phyloP scores from a whole-genome alignment of 2,797 vertebrate species.

The Macrochelys suwanniensis region DNA sequence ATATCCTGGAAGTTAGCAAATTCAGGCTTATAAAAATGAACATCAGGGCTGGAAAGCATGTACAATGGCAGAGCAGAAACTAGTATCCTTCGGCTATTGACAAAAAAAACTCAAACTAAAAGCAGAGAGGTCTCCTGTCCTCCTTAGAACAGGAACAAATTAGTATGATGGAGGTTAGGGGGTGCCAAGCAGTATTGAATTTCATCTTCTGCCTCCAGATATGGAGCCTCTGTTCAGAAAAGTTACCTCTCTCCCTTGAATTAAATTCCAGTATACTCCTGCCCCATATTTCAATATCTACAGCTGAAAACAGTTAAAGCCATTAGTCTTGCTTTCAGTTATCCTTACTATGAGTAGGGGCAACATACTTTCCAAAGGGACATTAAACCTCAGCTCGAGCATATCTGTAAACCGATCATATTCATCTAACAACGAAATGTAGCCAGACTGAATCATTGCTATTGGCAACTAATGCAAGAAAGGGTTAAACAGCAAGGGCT shows the following conservation, averaged over 20 bases:
- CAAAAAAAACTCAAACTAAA: not conserved
- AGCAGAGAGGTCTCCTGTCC: not conserved
- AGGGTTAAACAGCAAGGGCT: slow-evolving; percentile 57
- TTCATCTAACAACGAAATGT: not conserved
- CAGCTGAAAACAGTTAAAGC: not conserved
- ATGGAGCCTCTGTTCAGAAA: not conserved
- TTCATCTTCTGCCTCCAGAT: not conserved
- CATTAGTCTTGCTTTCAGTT: not conserved
- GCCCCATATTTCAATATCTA: not conserved
- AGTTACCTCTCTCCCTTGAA: not conserved
- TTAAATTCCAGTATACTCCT: not conserved
- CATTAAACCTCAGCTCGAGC: not conserved
- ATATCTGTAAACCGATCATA: not conserved
- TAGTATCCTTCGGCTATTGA: slow-evolving; percentile 10
- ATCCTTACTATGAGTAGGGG: not conserved
- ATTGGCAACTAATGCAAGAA: not conserved
- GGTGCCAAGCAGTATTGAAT: not conserved
- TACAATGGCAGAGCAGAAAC: not conserved
- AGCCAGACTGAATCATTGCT: not conserved
- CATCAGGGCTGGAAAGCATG: not conserved
- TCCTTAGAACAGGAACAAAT: not conserved
- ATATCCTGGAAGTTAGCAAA: not conserved
- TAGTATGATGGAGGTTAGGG: not conserved
- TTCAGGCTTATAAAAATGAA: not conserved
- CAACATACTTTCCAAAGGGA: slow-evolving; percentile 5